Conservation (phyloP, 2,888 invertebrate genomes). For the Acleris cristana region DNA sequence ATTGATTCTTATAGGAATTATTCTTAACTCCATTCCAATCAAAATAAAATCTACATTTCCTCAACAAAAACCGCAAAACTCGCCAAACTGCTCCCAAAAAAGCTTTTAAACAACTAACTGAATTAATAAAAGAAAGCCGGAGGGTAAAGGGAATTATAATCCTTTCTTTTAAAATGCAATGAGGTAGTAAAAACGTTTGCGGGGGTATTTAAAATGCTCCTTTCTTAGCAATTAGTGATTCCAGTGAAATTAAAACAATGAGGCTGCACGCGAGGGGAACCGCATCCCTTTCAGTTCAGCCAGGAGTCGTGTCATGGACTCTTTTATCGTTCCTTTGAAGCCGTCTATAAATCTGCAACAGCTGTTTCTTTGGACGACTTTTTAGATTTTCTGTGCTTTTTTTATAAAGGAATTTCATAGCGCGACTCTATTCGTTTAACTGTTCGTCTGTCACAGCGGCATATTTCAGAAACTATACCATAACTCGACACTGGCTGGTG, state of each 20-base stretch:
- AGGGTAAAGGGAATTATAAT: slow-evolving; percentile 79
- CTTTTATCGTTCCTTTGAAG: slow-evolving; percentile 31
- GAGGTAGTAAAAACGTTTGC: slow-evolving; percentile 81
- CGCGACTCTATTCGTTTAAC: too few species aligned
- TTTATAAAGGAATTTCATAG: not conserved
- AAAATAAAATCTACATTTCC: slow-evolving; percentile 33
- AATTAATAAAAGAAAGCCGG: slow-evolving; percentile 75
- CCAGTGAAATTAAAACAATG: slow-evolving; percentile 80
- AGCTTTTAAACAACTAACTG: slow-evolving; percentile 61
- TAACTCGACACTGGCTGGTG: too few species aligned
- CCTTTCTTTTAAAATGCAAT: slow-evolving; percentile 84
- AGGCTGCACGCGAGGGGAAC: slow-evolving; percentile 52
- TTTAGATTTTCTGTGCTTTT: slow-evolving; percentile 5
- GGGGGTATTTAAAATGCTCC: slow-evolving; percentile 78
- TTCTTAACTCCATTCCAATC: not conserved
- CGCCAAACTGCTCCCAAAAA: slow-evolving; percentile 45
- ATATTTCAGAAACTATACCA: too few species aligned
- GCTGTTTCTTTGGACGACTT: slow-evolving; percentile 21
- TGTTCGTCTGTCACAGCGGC: too few species aligned
- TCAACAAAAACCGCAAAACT: slow-evolving; percentile 43
- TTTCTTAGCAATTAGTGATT: slow-evolving; percentile 79
- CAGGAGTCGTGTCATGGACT: slow-evolving; percentile 29
- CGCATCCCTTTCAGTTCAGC: slow-evolving; percentile 39
- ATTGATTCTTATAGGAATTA: too few species aligned
- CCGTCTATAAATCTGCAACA: slow-evolving; percentile 34